Evolutionary conservation across 2,113 vertebrate genomes (phyloP).

Genomic region (Xiphophorus couchianus): DNA sequence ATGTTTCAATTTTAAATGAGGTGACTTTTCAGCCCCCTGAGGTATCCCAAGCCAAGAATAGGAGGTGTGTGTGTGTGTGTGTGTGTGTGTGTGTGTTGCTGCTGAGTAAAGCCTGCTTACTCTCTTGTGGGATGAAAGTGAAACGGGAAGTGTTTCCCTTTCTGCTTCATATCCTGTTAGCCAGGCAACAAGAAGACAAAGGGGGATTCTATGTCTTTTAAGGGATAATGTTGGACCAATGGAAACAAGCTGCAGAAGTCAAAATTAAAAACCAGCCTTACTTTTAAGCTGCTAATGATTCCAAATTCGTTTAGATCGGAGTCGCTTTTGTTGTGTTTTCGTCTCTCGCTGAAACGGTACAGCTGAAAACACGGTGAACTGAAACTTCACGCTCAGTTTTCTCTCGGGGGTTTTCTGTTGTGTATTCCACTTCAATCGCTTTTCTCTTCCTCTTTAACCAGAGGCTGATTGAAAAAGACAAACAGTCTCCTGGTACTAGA

Average conservation of each 20-base stretch:
- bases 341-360: too few species aligned
- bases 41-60: slow-evolving; percentile 45
- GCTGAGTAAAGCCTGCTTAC: slow-evolving; percentile 35
- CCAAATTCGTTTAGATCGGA: not conserved
- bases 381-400: slow-evolving; percentile 23
- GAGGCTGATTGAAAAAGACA: slow-evolving; percentile 33
- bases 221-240: not conserved
- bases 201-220: slow-evolving; percentile 8
- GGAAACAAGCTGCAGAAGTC: too few species aligned
- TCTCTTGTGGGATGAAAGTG: not conserved
- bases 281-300: not conserved
- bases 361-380: not conserved
- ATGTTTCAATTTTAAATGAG: slow-evolving; percentile 70
- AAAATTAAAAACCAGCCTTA: not conserved
- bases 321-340: not conserved
- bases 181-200: slow-evolving; percentile 20
- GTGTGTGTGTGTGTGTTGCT: not conserved
- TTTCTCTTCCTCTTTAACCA: slow-evolving; percentile 4
- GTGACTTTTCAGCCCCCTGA: slow-evolving; percentile 47
- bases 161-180: slow-evolving; percentile 34
- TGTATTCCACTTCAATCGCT: not conserved
- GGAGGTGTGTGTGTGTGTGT: slow-evolving; percentile 1
- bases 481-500: not conserved
- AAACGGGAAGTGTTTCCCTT: slow-evolving; percentile 30
- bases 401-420: too few species aligned